Percentiles rank a stretch among this genome's conserved stretches.
Conservation (phyloP, 2,888 invertebrate genomes). For the Drosophila kuntzei region DNA sequence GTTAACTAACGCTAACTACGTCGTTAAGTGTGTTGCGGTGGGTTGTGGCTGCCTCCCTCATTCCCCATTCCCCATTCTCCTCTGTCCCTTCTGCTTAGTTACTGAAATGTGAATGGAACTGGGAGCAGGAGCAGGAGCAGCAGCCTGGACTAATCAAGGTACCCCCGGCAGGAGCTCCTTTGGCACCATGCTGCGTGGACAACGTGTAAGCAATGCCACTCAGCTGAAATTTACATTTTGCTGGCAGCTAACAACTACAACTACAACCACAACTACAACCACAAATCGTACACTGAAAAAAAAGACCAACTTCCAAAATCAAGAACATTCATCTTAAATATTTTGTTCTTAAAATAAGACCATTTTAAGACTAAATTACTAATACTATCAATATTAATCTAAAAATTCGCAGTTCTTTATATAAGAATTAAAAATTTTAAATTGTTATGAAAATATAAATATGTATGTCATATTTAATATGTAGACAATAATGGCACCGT, state of each 20-base stretch:
- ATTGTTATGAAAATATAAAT: too few relatives aligned
- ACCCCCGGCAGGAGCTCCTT: slow-evolving; percentile 8
- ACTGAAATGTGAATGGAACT: slow-evolving; percentile 4
- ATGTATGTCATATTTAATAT: too few relatives aligned
- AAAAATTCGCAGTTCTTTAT: too few relatives aligned
- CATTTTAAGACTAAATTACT: too few relatives aligned
- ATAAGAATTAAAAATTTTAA: too few relatives aligned
- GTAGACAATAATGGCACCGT: too few relatives aligned
- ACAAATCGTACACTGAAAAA: too few relatives aligned
- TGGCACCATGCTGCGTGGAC: slow-evolving; percentile 64
- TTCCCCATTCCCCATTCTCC: not conserved
- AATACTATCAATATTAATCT: too few relatives aligned
- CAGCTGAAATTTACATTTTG: slow-evolving; percentile 62
- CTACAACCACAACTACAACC: slow-evolving; percentile 4
- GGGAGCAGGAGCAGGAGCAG: slow-evolving; percentile 14
- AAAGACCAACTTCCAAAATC: too few relatives aligned
- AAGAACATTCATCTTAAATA: too few relatives aligned
- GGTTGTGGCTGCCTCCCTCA: slow-evolving; percentile 27
- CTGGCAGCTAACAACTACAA: slow-evolving; percentile 29
- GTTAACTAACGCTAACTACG: slow-evolving; percentile 85
- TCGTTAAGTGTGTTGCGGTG: slow-evolving; percentile 79
- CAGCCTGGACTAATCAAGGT: slow-evolving; percentile 68
- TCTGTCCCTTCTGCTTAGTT: slow-evolving; percentile 1
- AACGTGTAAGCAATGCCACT: slow-evolving; percentile 59
- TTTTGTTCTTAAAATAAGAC: too few relatives aligned